Evolutionary conservation across 2,888 invertebrate species (phyloP), one percentile per base, ranked within the genome.

Genomic region (Idaea straminata): DNA sequence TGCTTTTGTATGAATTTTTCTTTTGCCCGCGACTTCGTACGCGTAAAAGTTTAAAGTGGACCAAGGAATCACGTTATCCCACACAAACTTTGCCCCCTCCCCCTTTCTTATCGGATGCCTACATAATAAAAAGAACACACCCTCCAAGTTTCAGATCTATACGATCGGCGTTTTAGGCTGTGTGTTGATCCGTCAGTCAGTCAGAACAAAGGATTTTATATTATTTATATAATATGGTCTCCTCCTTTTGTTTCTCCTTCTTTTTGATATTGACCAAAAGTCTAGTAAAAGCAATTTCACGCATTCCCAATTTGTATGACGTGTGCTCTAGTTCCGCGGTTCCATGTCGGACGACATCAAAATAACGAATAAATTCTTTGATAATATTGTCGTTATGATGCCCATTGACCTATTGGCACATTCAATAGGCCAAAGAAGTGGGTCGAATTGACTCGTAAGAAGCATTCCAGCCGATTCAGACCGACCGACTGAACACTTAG

Each of bases 331-430:
- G 7, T 47, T 47, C 7, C 47, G 10, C 10, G 13, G 47, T 47
- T 47, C 47, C 47, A 7, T 47, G 47, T 47, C 47, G 47, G 10
- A 47, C 47, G 10, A 47, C 0, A 47, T 47, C 47, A 47, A 47
- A 47, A 47, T 47, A 47, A 47, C 47, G 47, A 47, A 47, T 47
- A 47, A 47, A 47, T 47, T 47, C 47, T 47, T 47, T 7, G 47
- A 10, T 47, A 47, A 47, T 47, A 47, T 47, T 47, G 47, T 47
- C 47, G 47, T 47, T 47, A 10, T 47, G 47, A 13, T 47, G 13
- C 47, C 47, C 47, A 47, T 47, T 47, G 47, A 47, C 47, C 47
- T 47, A 47, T 47, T 47, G 47, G 47, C 47, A 47, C 47, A 47
- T 47, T 47, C 47, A 47, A 47, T 47, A 47, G 47, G 47, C 47